Conservation (phyloP, 2,888 invertebrate genomes). For the Calephelis perditalis region DNA sequence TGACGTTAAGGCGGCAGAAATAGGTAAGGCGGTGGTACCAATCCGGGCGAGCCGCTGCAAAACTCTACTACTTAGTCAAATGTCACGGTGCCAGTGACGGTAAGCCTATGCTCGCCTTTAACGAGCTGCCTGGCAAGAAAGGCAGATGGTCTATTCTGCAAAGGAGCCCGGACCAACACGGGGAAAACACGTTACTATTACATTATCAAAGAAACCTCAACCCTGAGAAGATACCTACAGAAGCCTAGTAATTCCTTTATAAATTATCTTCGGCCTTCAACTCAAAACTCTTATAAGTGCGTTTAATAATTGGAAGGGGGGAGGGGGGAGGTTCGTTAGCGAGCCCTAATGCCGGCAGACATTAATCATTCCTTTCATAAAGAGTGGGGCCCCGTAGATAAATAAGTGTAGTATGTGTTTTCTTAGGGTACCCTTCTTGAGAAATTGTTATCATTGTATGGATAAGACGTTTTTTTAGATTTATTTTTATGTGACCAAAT, state of each 20-base stretch:
- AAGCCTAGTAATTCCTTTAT: slow-evolving; percentile 13
- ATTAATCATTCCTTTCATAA: slow-evolving; percentile 79
- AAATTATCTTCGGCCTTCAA: slow-evolving; percentile 38
- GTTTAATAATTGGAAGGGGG: slow-evolving; percentile 65
- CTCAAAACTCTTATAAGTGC: slow-evolving; percentile 74
- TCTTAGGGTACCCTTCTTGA: slow-evolving; percentile 75
- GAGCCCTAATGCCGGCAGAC: slow-evolving; percentile 73
- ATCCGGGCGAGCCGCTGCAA: too few species aligned
- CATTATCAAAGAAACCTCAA: background rate
- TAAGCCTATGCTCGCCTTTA: too few species aligned
- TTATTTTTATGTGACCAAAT: too few species aligned
- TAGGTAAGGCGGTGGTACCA: too few species aligned
- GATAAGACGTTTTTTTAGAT: slow-evolving; percentile 35
- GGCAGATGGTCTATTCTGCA: too few species aligned
- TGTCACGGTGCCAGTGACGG: too few species aligned
- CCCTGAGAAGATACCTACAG: background rate
- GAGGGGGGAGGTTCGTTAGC: slow-evolving; percentile 54
- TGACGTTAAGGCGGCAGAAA: too few species aligned
- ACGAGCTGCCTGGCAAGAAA: too few species aligned
- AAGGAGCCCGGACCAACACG: too few species aligned
- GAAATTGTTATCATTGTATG: slow-evolving; percentile 40
- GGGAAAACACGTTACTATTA: too few species aligned
- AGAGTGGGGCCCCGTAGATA: slow-evolving; percentile 75
- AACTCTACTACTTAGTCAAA: too few species aligned
- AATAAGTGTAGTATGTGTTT: slow-evolving; percentile 78